Evolutionary conservation across 2,113 vertebrate species (phyloP).

Genomic region (Patagioenas fasciata): DNA sequence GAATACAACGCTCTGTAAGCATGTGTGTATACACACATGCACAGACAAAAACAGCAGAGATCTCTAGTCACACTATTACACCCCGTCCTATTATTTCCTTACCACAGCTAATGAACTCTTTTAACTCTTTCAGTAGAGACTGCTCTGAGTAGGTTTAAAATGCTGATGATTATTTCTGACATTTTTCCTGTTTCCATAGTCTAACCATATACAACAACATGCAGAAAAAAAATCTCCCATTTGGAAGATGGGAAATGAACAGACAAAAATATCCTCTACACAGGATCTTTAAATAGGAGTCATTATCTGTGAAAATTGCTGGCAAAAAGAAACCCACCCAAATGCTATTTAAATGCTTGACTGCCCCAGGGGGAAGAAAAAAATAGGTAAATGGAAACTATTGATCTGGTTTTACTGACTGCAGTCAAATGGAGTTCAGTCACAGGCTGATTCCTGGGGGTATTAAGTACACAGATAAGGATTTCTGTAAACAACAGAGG

Average conservation of each 20-base stretch:
- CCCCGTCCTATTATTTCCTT: background rate
- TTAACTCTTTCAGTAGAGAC: background rate
- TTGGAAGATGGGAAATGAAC: background rate
- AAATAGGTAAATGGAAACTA: background rate
- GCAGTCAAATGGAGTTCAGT: background rate
- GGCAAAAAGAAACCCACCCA: background rate
- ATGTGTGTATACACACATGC: background rate
- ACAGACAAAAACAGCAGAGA: background rate
- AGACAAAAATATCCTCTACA: conserved; percentile 26
- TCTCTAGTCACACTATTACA: background rate
- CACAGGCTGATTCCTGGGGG: background rate
- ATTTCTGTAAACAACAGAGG: background rate
- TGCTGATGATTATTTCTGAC: background rate
- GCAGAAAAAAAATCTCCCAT: background rate
- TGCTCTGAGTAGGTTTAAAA: background rate
- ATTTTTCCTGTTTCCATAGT: background rate
- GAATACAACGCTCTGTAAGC: background rate
- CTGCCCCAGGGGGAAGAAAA: background rate
- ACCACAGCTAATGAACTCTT: background rate
- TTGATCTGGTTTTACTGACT: conserved; percentile 21
- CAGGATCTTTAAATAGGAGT: conserved; percentile 26
- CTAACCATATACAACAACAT: background rate
- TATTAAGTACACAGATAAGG: background rate
- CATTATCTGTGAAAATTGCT: conserved; percentile 11
- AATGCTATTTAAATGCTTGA: conserved; percentile 26